Conservation (phyloP, 2,797 vertebrate genomes). For the Syngnathus acus region DNA sequence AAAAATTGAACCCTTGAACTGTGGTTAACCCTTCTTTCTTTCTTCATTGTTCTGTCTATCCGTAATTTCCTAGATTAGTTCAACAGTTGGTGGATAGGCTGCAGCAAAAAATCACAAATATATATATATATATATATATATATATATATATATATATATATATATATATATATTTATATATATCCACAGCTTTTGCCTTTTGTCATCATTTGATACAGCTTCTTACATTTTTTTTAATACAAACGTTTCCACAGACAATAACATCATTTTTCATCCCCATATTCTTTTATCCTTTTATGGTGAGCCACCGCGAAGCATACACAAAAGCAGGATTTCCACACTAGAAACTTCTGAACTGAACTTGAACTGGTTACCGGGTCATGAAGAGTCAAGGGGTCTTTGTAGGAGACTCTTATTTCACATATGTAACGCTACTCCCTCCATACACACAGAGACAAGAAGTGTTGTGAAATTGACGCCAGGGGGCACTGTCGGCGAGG, state of each 20-base stretch:
- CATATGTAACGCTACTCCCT: not conserved
- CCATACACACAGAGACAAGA: not conserved
- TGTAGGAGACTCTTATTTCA: conserved; percentile 6
- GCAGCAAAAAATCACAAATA: not conserved
- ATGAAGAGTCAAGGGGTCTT: conserved; percentile 21
- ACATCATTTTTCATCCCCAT: not conserved
- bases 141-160: too few relatives aligned
- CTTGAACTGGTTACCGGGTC: conserved; percentile 54
- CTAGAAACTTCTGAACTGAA: conserved; percentile 54
- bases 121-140: too few relatives aligned
- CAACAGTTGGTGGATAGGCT: not conserved
- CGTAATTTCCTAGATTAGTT: conserved; percentile 20
- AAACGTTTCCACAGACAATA: not conserved
- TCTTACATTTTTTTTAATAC: not conserved
- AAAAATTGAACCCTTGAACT: conserved; percentile 57
- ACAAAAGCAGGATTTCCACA: conserved; percentile 10
- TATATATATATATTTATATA: too few relatives aligned
- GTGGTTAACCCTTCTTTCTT: conserved; percentile 36
- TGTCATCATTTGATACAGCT: too few relatives aligned
- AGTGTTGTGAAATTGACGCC: conserved; percentile 15
- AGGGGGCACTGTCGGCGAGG: conserved; percentile 54
- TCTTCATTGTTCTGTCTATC: conserved; percentile 5
- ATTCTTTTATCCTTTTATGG: not conserved
- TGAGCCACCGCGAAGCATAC: conserved; percentile 10
- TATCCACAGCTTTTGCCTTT: too few relatives aligned